Evolutionary conservation across 2,797 vertebrate species (phyloP).

Genomic region (Clarias laeviceps): DNA sequence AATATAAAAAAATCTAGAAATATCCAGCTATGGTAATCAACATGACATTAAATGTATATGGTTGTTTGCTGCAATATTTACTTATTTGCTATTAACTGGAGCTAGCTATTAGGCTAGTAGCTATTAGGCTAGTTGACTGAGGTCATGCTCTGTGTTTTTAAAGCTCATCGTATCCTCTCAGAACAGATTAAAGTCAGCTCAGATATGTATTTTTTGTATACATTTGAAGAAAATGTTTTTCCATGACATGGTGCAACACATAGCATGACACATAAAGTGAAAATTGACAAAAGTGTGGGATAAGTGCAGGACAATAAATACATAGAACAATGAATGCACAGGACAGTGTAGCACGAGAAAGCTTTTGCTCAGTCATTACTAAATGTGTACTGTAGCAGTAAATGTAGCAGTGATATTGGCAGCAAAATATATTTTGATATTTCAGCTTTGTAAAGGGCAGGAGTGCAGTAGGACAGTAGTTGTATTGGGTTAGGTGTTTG

Average conservation of each 20-base stretch:
- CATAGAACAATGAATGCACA: neutral
- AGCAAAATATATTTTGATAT: neutral
- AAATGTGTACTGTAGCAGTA: neutral
- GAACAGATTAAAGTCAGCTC: too few relatives aligned
- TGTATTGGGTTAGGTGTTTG: neutral
- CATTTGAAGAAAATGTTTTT: neutral
- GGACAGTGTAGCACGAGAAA: neutral
- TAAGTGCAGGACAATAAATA: neutral
- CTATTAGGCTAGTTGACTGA: neutral
- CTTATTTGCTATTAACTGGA: too few relatives aligned
- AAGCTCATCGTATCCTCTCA: neutral
- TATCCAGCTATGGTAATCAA: too few relatives aligned
- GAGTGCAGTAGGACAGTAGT: neutral
- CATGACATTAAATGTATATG: neutral
- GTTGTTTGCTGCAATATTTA: neutral
- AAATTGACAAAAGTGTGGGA: neutral
- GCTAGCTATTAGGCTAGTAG: too few relatives aligned
- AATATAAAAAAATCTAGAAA: too few relatives aligned
- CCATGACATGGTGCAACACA: neutral
- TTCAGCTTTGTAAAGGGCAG: neutral
- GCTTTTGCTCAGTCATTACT: neutral
- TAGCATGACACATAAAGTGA: neutral
- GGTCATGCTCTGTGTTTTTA: neutral
- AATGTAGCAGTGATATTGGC: neutral
- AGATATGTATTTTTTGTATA: neutral